Percentiles rank a stretch among this genome's conserved stretches.
Conservation (phyloP, 2,888 invertebrate genomes). For the Clepsis dumicolana region DNA sequence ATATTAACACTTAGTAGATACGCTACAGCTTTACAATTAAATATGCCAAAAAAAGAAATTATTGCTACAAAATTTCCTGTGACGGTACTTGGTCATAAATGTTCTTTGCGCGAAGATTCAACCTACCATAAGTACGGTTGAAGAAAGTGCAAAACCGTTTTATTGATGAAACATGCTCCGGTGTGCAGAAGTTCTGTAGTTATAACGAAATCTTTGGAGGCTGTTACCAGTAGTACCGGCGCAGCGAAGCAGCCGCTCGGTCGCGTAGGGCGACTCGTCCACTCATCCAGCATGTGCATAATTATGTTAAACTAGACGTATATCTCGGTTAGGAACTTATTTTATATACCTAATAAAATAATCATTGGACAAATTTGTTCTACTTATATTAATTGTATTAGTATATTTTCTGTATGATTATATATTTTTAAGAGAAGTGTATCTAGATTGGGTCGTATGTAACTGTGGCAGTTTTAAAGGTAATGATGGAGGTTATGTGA, state of each 20-base stretch:
- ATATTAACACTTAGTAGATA: slow-evolving; percentile 8
- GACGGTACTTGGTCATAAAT: background rate
- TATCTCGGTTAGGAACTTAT: slow-evolving; percentile 69
- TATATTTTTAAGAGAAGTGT: slow-evolving; percentile 69
- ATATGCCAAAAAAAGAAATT: background rate
- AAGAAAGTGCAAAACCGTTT: no score
- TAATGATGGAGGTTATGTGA: slow-evolving; percentile 34
- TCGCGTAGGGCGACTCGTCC: slow-evolving; percentile 15
- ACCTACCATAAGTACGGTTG: no score
- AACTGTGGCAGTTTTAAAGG: slow-evolving; percentile 45
- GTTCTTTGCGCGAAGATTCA: no score
- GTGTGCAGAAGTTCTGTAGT: background rate
- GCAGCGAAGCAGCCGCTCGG: background rate
- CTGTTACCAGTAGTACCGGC: background rate
- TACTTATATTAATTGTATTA: slow-evolving; percentile 56
- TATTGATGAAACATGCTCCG: no score
- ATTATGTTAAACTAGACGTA: slow-evolving; percentile 66
- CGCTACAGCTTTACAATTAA: background rate
- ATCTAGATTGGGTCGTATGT: slow-evolving; percentile 55
- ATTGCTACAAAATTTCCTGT: background rate
- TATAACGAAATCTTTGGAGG: background rate
- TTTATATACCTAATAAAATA: slow-evolving; percentile 60
- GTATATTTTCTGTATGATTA: slow-evolving; percentile 70
- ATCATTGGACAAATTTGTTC: slow-evolving; percentile 66
- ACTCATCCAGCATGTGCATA: slow-evolving; percentile 51